phyloP scores from a whole-genome alignment of 2,113 vertebrate genomes.

The Hylia prasina region DNA sequence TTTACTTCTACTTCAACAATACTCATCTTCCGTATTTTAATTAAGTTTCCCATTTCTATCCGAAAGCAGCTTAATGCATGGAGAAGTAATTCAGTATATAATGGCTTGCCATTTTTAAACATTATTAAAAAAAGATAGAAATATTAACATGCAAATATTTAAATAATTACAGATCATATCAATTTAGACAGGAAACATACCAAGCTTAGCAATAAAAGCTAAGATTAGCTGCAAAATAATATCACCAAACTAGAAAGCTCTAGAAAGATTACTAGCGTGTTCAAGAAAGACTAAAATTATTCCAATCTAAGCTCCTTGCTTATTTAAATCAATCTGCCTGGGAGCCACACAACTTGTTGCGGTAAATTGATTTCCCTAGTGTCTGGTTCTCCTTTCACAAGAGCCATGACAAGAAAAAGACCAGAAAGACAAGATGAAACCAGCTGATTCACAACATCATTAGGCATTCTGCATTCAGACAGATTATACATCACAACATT shows the following conservation, averaged over 20 bases:
- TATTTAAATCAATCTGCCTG: conserved; percentile 50
- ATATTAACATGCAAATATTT: conserved; percentile 43
- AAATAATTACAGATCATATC: conserved; percentile 52
- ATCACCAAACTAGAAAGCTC: conserved; percentile 16
- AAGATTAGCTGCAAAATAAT: conserved; percentile 34
- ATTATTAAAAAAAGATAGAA: conserved; percentile 40
- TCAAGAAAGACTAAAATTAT: conserved; percentile 42
- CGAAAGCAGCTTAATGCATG: neutral
- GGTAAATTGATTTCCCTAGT: conserved; percentile 32
- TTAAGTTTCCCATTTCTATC: conserved; percentile 13
- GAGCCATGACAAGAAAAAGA: neutral
- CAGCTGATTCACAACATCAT: neutral
- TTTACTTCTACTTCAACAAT: neutral
- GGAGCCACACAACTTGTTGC: conserved; percentile 25
- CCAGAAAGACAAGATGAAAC: neutral
- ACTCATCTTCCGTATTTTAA: neutral
- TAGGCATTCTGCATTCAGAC: neutral
- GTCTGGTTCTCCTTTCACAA: neutral
- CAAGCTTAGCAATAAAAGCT: conserved; percentile 18
- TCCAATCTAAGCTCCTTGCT: conserved; percentile 18
- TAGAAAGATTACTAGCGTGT: conserved; percentile 12
- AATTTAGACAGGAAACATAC: conserved; percentile 10
- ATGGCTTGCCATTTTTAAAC: conserved; percentile 6
- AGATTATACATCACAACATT: neutral
- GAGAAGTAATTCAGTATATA: conserved; percentile 5